These are phyloP conservation scores for Protobothrops flavoviridis DNA, from an alignment of 2,113 vertebrate genomes.

Conservation along the genomic window DNA sequence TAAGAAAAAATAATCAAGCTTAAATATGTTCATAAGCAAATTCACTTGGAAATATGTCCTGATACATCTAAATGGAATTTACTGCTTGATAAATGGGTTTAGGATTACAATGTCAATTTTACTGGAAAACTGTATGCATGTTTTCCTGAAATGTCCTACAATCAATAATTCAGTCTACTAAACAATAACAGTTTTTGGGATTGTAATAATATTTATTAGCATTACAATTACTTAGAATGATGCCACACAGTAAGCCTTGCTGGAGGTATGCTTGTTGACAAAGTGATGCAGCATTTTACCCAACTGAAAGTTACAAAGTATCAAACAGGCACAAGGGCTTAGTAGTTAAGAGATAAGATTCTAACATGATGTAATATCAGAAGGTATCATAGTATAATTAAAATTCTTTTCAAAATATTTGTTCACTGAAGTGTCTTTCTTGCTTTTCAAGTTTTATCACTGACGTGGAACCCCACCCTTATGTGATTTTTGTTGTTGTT, in stretches of 20 bases:
- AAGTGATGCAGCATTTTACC: neutral
- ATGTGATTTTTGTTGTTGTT: neutral
- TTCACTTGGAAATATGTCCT: neutral
- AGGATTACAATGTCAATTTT: neutral
- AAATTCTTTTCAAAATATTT: conserved; percentile 50
- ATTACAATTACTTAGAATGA: neutral
- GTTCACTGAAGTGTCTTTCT: conserved; percentile 45
- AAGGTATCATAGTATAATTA: conserved; percentile 2
- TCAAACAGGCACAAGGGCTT: neutral
- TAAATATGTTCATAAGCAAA: neutral
- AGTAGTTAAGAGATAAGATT: neutral
- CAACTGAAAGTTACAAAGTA: neutral
- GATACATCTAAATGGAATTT: neutral
- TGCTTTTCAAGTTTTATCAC: conserved; percentile 50
- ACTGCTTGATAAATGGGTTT: neutral
- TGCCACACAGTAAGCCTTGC: neutral
- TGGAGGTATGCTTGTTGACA: neutral
- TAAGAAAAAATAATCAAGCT: neutral
- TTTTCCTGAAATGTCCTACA: neutral
- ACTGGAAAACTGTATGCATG: neutral
- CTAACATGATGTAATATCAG: conserved; percentile 32
- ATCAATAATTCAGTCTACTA: neutral
- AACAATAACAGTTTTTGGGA: neutral
- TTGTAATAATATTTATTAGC: neutral
- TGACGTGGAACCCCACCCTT: neutral